Percentiles rank a stretch among this genome's conserved stretches.
Conservation (phyloP, 2,888 invertebrate species). For the Esperia sulphurella region DNA sequence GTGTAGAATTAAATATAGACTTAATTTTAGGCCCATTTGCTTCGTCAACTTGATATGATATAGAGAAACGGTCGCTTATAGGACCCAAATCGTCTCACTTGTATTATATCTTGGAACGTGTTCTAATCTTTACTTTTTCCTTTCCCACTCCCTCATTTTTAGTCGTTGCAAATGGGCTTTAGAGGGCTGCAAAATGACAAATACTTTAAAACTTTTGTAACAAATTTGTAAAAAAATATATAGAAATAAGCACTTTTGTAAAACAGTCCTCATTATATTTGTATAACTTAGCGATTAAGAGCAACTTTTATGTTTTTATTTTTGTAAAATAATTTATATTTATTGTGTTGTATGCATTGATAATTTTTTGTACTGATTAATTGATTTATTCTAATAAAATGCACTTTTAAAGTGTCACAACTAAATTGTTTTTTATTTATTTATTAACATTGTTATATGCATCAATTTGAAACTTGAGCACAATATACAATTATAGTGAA, state of each 20-base stretch:
- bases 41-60: too few species aligned
- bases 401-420: conserved; percentile 70
- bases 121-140: not conserved
- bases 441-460: not conserved
- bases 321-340: conserved; percentile 39
- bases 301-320: conserved; percentile 30
- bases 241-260: not conserved
- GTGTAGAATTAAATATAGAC: too few species aligned
- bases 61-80: too few species aligned
- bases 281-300: conserved; percentile 22
- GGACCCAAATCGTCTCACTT: too few species aligned
- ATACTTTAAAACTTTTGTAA: not conserved
- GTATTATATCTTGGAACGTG: too few species aligned
- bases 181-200: conserved; percentile 13
- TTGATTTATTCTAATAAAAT: conserved; percentile 53
- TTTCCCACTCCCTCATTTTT: not conserved
- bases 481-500: too few species aligned
- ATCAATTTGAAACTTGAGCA: too few species aligned
- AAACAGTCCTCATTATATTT: conserved; percentile 12
- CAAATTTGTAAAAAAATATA: not conserved
- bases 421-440: conserved; percentile 23
- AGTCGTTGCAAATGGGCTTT: conserved; percentile 8
- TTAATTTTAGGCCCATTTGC: too few species aligned
- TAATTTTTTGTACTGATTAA: conserved; percentile 63
- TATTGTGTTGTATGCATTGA: conserved; percentile 48